phyloP scores from a whole-genome alignment of 2,797 vertebrate genomes.

The Sebastes melanostomus region DNA sequence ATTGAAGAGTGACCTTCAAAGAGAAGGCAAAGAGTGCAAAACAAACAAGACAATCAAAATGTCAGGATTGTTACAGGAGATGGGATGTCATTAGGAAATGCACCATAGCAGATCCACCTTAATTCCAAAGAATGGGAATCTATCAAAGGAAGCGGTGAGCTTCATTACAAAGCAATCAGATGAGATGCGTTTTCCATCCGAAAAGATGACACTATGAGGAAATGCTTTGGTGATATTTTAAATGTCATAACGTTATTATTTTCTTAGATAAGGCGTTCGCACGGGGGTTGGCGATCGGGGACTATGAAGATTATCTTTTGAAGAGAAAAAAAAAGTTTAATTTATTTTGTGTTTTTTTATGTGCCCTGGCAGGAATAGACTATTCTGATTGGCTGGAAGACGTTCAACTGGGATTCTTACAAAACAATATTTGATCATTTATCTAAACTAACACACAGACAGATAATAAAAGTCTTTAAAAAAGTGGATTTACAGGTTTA shows the following conservation, averaged over 20 bases:
- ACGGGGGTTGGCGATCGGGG: neutral
- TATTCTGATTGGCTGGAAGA: neutral
- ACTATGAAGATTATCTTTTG: conserved; percentile 15
- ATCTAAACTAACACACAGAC: neutral
- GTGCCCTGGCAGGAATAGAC: neutral
- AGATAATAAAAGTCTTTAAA: neutral
- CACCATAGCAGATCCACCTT: conserved; percentile 63
- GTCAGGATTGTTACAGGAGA: conserved; percentile 77
- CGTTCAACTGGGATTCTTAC: neutral
- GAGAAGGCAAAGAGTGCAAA: conserved; percentile 69
- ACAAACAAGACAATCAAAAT: conserved; percentile 82
- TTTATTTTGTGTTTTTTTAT: neutral
- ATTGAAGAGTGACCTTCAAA: conserved; percentile 85
- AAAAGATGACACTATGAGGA: conserved; percentile 34
- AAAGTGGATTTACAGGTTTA: neutral
- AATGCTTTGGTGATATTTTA: conserved; percentile 42
- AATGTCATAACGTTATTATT: conserved; percentile 64
- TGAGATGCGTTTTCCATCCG: conserved; percentile 31
- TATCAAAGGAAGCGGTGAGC: conserved; percentile 43
- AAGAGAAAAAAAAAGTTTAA: neutral
- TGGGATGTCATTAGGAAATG: conserved; percentile 59
- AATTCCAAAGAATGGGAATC: conserved; percentile 63
- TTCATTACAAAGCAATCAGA: conserved; percentile 64
- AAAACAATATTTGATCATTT: neutral
- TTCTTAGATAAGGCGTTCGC: conserved; percentile 19